phyloP scores from a whole-genome alignment of 2,113 vertebrate genomes.

The Hydropotes inermis region DNA sequence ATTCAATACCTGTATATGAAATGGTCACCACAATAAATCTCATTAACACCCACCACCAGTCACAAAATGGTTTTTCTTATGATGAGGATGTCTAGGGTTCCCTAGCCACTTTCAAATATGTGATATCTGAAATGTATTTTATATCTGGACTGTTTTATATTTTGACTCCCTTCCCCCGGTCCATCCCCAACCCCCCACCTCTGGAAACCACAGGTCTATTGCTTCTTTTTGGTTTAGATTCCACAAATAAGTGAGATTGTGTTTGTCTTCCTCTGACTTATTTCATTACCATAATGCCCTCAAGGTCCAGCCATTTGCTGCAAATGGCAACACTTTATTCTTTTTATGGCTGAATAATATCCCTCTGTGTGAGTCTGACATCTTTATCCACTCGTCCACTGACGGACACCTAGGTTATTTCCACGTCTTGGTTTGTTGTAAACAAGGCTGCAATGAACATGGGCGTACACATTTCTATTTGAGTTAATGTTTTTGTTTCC shows the following conservation, averaged over 20 bases:
- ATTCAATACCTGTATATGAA: neutral
- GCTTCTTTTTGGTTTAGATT: neutral
- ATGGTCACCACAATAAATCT: neutral
- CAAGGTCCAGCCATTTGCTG: too few relatives aligned
- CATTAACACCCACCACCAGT: neutral
- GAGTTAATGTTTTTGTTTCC: neutral
- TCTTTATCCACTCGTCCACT: accelerated
- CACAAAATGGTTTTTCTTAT: neutral
- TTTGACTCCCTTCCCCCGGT: neutral
- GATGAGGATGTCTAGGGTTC: neutral
- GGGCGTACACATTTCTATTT: accelerated
- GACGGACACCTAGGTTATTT: accelerated
- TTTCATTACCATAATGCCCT: neutral
- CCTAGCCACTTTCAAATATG: neutral
- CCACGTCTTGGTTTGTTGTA: accelerated
- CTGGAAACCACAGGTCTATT: neutral
- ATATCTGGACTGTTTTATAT: too few relatives aligned
- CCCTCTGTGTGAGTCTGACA: accelerated
- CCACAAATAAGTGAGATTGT: too few relatives aligned
- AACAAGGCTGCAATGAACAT: accelerated
- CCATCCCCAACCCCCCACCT: accelerated
- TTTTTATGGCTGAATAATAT: accelerated
- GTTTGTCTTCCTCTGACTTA: neutral
- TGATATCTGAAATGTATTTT: neutral
- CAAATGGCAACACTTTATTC: too few relatives aligned